These are phyloP conservation scores for Progne subis DNA, from an alignment of 2,113 vertebrate species.

Conservation along the genomic window DNA sequence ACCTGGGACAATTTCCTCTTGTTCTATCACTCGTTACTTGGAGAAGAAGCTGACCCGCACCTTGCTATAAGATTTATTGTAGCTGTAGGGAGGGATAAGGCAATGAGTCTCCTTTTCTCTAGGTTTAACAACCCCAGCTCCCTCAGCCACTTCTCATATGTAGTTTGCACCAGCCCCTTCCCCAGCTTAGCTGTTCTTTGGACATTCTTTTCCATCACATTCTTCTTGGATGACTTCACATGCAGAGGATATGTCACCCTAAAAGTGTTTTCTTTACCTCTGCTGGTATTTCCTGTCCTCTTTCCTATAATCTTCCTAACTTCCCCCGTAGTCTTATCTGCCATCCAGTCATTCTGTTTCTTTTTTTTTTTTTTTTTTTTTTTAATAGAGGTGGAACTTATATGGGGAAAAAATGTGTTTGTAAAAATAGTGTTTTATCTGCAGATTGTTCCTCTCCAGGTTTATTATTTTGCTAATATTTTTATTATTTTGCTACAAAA, in stretches of 20 bases:
- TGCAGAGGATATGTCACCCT: background rate
- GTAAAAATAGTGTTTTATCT: background rate
- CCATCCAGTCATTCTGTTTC: background rate
- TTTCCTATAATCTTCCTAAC: background rate
- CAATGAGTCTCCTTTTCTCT: background rate
- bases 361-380: background rate
- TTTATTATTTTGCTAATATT: background rate
- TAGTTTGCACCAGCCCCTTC: background rate
- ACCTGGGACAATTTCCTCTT: background rate
- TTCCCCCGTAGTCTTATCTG: background rate
- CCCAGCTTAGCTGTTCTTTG: background rate
- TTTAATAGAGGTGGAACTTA: background rate
- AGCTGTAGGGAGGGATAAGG: background rate
- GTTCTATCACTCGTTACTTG: fast-evolving
- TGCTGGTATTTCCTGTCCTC: background rate
- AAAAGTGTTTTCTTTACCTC: background rate
- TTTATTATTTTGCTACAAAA: background rate
- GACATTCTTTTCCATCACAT: background rate
- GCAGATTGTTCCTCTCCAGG: background rate
- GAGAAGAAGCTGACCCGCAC: fast-evolving
- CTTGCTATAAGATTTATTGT: fast-evolving
- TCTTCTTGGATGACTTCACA: background rate
- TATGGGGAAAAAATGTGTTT: background rate
- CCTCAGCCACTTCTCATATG: background rate
- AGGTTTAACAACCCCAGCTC: background rate